Percentiles rank a stretch among this genome's conserved stretches.
These are phyloP conservation scores for Natator depressus DNA, from an alignment of 2,113 vertebrate genomes.

Conservation along the genomic window DNA sequence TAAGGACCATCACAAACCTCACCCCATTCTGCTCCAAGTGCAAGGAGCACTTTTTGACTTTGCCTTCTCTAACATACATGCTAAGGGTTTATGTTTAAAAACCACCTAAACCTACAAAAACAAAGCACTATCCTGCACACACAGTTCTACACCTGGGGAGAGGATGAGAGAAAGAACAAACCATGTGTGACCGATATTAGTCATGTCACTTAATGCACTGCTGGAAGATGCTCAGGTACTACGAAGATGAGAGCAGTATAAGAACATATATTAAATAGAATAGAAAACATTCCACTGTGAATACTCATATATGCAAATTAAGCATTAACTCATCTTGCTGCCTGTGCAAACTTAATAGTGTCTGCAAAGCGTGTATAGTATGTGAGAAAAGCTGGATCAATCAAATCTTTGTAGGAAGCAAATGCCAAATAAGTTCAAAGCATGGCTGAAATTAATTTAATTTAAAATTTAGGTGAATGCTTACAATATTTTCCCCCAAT, in stretches of 20 bases:
- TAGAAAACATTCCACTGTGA: not conserved
- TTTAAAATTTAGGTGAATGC: not conserved
- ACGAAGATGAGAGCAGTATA: not conserved
- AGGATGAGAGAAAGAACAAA: not conserved
- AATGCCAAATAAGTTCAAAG: not conserved
- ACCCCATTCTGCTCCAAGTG: not conserved
- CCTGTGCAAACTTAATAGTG: not conserved
- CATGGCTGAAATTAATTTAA: not conserved
- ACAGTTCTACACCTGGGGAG: too few species aligned
- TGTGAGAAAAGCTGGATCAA: accelerated
- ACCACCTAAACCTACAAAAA: accelerated
- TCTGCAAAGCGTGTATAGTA: accelerated
- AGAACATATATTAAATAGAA: not conserved
- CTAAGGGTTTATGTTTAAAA: not conserved
- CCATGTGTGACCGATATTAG: not conserved
- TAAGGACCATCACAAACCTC: not conserved
- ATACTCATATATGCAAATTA: not conserved
- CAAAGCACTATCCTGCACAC: accelerated
- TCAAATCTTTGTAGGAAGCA: not conserved
- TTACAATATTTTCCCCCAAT: not conserved
- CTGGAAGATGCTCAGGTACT: accelerated
- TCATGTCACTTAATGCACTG: not conserved
- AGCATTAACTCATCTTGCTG: not conserved
- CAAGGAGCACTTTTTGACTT: accelerated
- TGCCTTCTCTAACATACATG: not conserved